Base-by-base conservation (phyloP, 2,888 invertebrate genomes). In the Pterostichus madidus region DNA sequence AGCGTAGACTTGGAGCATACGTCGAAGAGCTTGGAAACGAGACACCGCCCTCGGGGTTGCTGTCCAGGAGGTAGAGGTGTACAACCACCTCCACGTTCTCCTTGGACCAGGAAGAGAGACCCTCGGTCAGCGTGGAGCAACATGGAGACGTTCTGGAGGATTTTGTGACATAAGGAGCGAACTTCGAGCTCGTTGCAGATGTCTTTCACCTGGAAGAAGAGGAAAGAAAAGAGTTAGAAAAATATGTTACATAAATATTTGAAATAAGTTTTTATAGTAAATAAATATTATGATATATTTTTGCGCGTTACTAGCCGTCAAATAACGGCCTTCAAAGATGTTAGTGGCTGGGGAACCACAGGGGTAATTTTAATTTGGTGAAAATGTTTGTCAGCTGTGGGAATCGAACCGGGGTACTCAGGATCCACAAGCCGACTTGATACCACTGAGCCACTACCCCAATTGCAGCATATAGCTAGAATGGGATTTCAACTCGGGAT, bases 171-270 rank as follows among this genome's bases (percentile, higher is more conserved):
- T 86, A 98, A 91, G 56, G 96, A 96, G 86, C 97, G 94, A 80
- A 98, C 96, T 89, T 98, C 98, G 87, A 98, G 91, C 90, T 98
- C 98, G 91, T 98, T 98, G 91, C 98, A 97, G 88, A 98, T 98
- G 90, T 98, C 98, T 91, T 97, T 96, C 84, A 96, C 96, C 96
- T 96, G 90, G 0, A 89, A 90, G 85, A 88, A 24, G 24, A 24
- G 3, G 89, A 85, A 24, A 75, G 80, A 84, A 80, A 44, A 31
- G 83, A 61, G 53, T 39, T 59, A 79, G 13, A 64, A 44, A 15
- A 73, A 24, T 3, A 24, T 24, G 3, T 24, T 24, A 24, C 24
- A 24, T 24, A 3, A 24, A 24, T 24, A 24, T 24, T 24, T 24
- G 3, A 24, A 24, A 24, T 24, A 2, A 24, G 1, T 24, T 24